Evolutionary conservation across 2,888 invertebrate species (phyloP).

Genomic region (Tetragnatha montana): DNA sequence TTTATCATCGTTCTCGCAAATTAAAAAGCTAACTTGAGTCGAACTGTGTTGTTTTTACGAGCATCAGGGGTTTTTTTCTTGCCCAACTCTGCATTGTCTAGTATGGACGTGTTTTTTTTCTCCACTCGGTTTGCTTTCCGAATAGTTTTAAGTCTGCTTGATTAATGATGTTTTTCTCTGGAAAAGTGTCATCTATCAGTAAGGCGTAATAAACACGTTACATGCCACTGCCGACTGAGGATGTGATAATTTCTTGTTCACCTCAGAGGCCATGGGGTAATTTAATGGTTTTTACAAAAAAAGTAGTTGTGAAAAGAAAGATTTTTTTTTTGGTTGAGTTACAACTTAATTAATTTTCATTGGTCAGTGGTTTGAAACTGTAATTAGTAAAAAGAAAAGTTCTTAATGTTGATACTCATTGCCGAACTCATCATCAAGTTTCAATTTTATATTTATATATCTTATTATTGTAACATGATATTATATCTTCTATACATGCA

Average conservation of each 20-base stretch:
- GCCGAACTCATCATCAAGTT: no score
- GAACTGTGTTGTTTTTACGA: background rate
- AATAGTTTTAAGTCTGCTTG: constrained; percentile 21
- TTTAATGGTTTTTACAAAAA: background rate
- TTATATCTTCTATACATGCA: no score
- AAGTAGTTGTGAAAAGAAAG: background rate
- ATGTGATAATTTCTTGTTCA: background rate
- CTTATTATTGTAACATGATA: no score
- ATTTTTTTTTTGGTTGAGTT: background rate
- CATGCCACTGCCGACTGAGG: background rate
- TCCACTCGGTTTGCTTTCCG: background rate
- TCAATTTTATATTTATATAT: no score
- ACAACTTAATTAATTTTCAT: background rate
- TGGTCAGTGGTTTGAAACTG: background rate
- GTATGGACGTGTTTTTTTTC: background rate
- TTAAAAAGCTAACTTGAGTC: constrained; percentile 18
- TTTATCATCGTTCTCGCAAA: constrained; percentile 29
- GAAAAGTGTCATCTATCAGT: background rate
- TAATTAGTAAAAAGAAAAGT: no score
- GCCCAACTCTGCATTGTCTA: background rate
- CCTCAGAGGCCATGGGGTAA: background rate
- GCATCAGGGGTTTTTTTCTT: background rate
- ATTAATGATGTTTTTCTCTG: constrained; percentile 26
- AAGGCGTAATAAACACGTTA: constrained; percentile 11
- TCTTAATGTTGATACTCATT: no score